Conservation (phyloP, 2,797 vertebrate species). For the Morus bassanus region DNA sequence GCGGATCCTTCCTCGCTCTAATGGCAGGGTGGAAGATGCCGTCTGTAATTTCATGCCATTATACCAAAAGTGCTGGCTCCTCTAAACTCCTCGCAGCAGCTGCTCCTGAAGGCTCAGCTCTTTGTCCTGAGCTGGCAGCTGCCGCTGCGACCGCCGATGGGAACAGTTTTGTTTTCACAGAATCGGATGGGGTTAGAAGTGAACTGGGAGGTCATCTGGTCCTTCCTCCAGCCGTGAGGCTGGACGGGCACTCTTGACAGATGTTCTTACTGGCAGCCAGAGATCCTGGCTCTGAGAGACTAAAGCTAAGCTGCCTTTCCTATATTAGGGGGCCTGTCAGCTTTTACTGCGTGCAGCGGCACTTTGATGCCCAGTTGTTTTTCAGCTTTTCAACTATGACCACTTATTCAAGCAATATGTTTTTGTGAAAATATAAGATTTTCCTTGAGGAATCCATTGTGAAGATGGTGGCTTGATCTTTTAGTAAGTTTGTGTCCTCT, state of each 20-base stretch:
- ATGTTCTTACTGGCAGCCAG: not conserved
- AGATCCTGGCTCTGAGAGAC: not conserved
- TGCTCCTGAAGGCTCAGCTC: conserved; percentile 5
- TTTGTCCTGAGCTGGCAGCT: conserved; percentile 39
- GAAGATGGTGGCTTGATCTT: not conserved
- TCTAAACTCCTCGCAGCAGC: not conserved
- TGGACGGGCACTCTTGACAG: not conserved
- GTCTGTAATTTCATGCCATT: not conserved
- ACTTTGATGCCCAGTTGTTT: not conserved
- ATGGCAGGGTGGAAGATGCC: not conserved
- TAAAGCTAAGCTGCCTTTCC: not conserved
- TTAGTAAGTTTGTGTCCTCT: not conserved
- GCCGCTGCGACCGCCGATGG: not conserved
- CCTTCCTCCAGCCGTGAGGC: not conserved
- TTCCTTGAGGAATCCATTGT: not conserved
- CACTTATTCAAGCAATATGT: not conserved
- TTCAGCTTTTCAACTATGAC: not conserved
- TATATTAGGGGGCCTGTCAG: not conserved
- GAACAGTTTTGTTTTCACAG: conserved; percentile 14
- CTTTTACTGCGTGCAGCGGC: fast-evolving
- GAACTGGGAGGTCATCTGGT: not conserved
- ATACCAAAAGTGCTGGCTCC: not conserved
- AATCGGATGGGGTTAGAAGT: not conserved
- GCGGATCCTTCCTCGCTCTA: not conserved
- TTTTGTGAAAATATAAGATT: not conserved